Evolutionary conservation across 2,888 invertebrate genomes (phyloP).

Genomic region (Melanophora roralis): DNA sequence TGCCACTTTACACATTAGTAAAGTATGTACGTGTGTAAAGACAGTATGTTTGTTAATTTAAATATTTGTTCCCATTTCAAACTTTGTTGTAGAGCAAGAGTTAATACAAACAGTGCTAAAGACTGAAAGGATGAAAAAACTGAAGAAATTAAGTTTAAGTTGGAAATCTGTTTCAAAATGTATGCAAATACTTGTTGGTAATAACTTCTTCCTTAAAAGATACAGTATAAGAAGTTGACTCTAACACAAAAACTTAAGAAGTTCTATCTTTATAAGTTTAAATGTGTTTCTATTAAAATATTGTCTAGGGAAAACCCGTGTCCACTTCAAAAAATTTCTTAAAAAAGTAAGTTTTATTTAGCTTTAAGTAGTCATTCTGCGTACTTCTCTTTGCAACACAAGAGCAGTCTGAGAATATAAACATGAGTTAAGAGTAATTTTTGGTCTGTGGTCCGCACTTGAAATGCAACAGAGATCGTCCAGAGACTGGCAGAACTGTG

Average conservation of each 20-base stretch:
- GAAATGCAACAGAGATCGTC: too few species aligned
- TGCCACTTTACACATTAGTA: conserved; percentile 32
- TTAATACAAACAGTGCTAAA: conserved; percentile 1
- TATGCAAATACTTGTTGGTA: neutral
- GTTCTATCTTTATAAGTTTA: neutral
- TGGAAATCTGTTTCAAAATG: neutral
- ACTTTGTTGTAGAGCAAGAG: conserved; percentile 7
- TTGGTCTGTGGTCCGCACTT: too few species aligned
- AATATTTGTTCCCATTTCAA: conserved; percentile 4
- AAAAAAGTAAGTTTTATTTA: too few species aligned
- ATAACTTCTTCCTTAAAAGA: neutral
- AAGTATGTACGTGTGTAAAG: neutral
- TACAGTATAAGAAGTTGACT: too few species aligned
- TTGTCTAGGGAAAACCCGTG: neutral
- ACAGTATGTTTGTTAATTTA: neutral
- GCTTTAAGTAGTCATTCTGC: too few species aligned
- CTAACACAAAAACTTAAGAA: neutral
- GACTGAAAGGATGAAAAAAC: neutral
- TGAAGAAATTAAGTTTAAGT: neutral
- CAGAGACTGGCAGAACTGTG: too few species aligned
- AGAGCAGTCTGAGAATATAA: too few species aligned
- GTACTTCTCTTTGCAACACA: too few species aligned
- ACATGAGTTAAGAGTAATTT: too few species aligned
- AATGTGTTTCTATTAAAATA: neutral
- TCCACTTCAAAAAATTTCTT: too few species aligned